Base-by-base conservation (phyloP, 2,888 invertebrate species). In the Pammene aurita region DNA sequence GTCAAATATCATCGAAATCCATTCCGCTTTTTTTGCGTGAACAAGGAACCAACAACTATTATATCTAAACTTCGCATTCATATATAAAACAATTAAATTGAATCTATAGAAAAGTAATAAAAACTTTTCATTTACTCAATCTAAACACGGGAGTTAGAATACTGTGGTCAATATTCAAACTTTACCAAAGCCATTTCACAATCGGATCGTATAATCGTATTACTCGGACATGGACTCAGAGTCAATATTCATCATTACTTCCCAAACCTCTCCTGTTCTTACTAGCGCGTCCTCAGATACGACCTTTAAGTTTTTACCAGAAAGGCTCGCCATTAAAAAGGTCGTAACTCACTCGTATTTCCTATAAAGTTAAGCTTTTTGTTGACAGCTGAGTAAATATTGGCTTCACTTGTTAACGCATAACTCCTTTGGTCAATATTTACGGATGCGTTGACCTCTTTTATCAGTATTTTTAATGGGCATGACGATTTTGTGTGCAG, bases 171-270 rank as follows among this genome's bases (percentile, higher is more conserved):
- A 41, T 52, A 62, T 52, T 62, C n/a, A 10, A 41, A 62, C n/a
- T 16, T 50, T 7, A 7, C 6, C 16, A 16, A 50, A 18, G 35
- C 38, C 41, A 18, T 62, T 62, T 62, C 50, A 62, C 62, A 62
- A 62, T 62, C 52, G 18, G 50, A 52, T 62, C 18, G 62, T 62
- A 62, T 62, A 62, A 62, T 62, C 62, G 50, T 62, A 62, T 62
- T 62, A 52, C 62, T 62, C 41, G 62, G 62, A 62, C 50, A 62
- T 41, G 18, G 50, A 50, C 52, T 26, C 34, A 38, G 50, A 50
- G 62, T 26, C 62, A 62, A 62, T 62, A 62, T n/a, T n/a, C 44
- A 14, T 10, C 34, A 10, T 44, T 58, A 10, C 34, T 44, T 58
- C 34, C 58, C n/a, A 58, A 44, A 46, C 34, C n/a, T 44, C 58